Base-by-base conservation (phyloP, 2,888 invertebrate genomes). In the Rutpela maculata region DNA sequence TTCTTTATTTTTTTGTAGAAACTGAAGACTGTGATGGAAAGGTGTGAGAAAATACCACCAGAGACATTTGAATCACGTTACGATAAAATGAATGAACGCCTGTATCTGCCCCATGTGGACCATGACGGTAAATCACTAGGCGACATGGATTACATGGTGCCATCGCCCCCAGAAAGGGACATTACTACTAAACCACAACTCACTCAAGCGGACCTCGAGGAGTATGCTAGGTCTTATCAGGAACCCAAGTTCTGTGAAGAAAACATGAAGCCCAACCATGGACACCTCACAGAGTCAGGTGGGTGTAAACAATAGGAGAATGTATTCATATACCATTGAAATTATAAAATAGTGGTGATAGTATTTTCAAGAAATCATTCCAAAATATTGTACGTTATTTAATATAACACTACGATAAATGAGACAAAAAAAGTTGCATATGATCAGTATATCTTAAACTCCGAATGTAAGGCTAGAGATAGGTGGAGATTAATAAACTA, bases 111-210 rank as follows among this genome's bases (percentile, higher is more conserved):
- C 75, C 91, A 91, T 82, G 91, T 93, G 78, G 93, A 93, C 87
- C 92, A 93, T 83, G 93, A 94, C 85, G 93, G 93, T 59, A 93
- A 93, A 87, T 87, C 90, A 26, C 87, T 92, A 67, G 93, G 93
- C 69, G 94, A 94, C 84, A 89, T 89, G 81, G 93, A 94, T 84
- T 94, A 94, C 89, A 92, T 91, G 85, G 93, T 93, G 75, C 94
- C 94, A 55, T 94, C 94, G 22, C 94, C 94, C 17, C 94, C 94
- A 0, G 94, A 94, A 89, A 88, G 94, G 77, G 94, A 94, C 74
- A 88, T 91, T 76, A 90, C 82, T 89, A 90, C 76, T 71, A 88
- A 89, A 81, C 87, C 89, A 10, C 89, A 89, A 69, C 84, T 90
- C 80, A 94, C 93, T 62, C 93, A 94, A 87, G 93, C 93, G 67